Conservation (phyloP, 37 sponge, comb jelly and placozoan genomes). For the Dysidea cf. avara region DNA sequence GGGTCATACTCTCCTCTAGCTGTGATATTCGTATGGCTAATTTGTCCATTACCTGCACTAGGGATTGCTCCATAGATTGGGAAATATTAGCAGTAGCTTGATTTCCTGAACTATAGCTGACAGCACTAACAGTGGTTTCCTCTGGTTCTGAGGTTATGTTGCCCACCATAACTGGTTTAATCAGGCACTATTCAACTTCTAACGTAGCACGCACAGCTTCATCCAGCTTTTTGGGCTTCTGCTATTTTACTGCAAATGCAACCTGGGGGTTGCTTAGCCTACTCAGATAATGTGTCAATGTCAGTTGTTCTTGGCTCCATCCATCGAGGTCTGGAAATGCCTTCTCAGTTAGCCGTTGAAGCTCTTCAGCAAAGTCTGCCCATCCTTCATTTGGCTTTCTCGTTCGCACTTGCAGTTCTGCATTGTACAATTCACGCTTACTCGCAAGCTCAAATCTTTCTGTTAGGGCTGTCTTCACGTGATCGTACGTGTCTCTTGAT, state of each 20-base stretch:
- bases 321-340: background rate
- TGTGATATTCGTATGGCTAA: too few relatives aligned
- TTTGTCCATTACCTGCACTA: too few relatives aligned
- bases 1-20: too few relatives aligned
- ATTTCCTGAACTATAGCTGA: too few relatives aligned
- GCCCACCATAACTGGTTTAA: background rate
- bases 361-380: too few relatives aligned
- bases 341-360: background rate
- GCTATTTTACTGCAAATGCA: too few relatives aligned
- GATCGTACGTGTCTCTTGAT: background rate
- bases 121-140: too few relatives aligned
- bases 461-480: background rate
- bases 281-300: conserved; percentile 12
- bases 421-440: background rate
- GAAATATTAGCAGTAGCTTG: too few relatives aligned
- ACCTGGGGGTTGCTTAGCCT: conserved; percentile 4
- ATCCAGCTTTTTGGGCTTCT: too few relatives aligned
- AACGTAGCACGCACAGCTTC: conserved; percentile 40
- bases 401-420: background rate
- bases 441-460: conserved; percentile 4
- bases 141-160: background rate
- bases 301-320: conserved; percentile 33
- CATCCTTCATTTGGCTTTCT: background rate
- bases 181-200: conserved; percentile 42
- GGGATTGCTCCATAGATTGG: too few relatives aligned